Base-by-base conservation (phyloP, 2,797 vertebrate genomes). In the Chaetodon trifasciatus region DNA sequence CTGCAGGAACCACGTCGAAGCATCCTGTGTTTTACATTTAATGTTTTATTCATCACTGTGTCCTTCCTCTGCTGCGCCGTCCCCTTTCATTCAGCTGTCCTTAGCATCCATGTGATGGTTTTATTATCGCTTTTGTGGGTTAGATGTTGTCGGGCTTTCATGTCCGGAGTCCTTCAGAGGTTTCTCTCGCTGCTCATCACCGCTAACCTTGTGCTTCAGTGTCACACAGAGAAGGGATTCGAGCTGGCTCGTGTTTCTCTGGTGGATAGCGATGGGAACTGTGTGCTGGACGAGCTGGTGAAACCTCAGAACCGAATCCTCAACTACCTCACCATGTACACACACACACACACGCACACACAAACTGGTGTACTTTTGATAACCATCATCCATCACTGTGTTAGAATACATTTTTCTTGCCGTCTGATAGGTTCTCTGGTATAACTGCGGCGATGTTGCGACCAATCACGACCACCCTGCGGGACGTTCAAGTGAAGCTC, bases 281-380 rank as follows among this genome's bases (percentile, higher is more conserved):
- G 97, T 89, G 44, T 98, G 39, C 76, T 98, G 90, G 95, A 98
- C 1, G 93, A 98, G 0, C 93, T 99, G 8, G 95, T 99, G 77
- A 98, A 96, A 81, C 97, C 98, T 1, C 85, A 91, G 58, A 91
- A 87, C 65, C 70, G 16, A 0, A 94, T 98, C 77, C 1, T 94
- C 16, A 83, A 97, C 94, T 97, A 97, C 86, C 85, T 96, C 70
- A 98, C 97, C 74, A 94, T 88, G 98, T 98, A 94, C 4, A 61
- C 58, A 55, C 40, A 46, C 24, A 66, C 44, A 56, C 6, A 49
- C 17, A 50, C 35, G 53, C 49, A 53, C 21, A 24, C 28, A 35
- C 19, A 57, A 12, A 3, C 6, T 5, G 1, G 13, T 62, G 19
- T 46, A 17, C 40, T 17, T 66, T 53, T 40, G 0, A 9, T 16